phyloP scores from a whole-genome alignment of 2,797 vertebrate species.

The Acanthurus leucopareius region DNA sequence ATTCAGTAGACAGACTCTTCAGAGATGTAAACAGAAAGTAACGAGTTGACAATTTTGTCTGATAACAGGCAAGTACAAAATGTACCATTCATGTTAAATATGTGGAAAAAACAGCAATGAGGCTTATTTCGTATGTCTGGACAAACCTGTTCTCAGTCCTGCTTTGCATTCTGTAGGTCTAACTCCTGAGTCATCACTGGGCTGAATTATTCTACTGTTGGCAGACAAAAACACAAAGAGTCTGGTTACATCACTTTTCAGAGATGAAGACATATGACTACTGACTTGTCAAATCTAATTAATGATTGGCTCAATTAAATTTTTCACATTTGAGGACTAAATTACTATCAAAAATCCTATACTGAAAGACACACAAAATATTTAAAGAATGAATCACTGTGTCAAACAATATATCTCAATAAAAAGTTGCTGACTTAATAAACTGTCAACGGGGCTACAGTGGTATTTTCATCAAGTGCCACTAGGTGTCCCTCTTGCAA shows the following conservation, averaged over 20 bases:
- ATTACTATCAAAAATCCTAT: not conserved
- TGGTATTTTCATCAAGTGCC: constrained; percentile 31
- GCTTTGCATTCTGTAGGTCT: constrained; percentile 42
- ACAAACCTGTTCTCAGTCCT: constrained; percentile 76
- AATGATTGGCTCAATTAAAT: not conserved
- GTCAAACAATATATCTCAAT: not conserved
- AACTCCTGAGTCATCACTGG: constrained; percentile 58
- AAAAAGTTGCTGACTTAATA: constrained; percentile 28
- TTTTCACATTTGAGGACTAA: not conserved
- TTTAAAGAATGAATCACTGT: not conserved
- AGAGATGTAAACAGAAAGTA: too few relatives aligned
- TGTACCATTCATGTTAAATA: not conserved
- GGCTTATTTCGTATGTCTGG: constrained; percentile 15
- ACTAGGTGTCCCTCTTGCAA: constrained; percentile 80
- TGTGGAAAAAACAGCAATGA: not conserved
- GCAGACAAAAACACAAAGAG: constrained; percentile 50
- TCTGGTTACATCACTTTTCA: constrained; percentile 33
- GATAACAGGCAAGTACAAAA: not conserved
- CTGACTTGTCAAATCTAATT: not conserved
- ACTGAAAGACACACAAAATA: not conserved
- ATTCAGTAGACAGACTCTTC: too few relatives aligned
- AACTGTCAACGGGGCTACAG: too few relatives aligned
- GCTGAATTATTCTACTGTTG: constrained; percentile 54
- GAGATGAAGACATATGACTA: not conserved
- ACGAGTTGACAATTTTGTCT: too few relatives aligned